Percentiles rank a stretch among this genome's conserved stretches.
phyloP scores from a whole-genome alignment of 2,113 vertebrate species.

The Kryptolebias marmoratus region DNA sequence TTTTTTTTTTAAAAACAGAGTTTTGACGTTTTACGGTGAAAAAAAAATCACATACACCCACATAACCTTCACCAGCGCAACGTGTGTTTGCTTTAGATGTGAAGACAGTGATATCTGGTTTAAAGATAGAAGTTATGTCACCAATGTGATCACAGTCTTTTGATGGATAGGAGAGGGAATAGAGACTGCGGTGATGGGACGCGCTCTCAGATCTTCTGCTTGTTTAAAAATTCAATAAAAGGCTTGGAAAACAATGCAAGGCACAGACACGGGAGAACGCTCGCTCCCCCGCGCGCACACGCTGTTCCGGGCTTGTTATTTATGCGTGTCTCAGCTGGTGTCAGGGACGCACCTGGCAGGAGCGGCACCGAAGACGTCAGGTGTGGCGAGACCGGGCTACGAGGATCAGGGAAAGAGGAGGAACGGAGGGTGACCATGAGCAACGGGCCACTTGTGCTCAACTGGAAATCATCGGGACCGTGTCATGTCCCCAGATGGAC shows the following conservation, averaged over 20 bases:
- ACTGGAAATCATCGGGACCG: slow-evolving; percentile 52
- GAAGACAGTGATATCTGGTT: slow-evolving; percentile 62
- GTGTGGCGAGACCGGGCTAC: slow-evolving; percentile 42
- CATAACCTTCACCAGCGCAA: slow-evolving; percentile 52
- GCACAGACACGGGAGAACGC: background rate
- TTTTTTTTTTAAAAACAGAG: slow-evolving; percentile 37
- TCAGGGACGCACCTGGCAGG: slow-evolving; percentile 50
- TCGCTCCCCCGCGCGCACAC: background rate
- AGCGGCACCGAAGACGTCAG: slow-evolving; percentile 50
- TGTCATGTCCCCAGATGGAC: slow-evolving; percentile 28
- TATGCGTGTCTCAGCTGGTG: slow-evolving; percentile 15
- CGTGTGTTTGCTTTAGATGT: slow-evolving; percentile 35
- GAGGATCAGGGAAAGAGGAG: background rate
- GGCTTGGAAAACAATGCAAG: slow-evolving; percentile 43
- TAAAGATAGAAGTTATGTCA: slow-evolving; percentile 50
- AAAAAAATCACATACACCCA: slow-evolving; percentile 24
- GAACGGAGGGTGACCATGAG: slow-evolving; percentile 16
- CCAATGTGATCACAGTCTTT: slow-evolving; percentile 54
- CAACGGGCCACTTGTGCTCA: slow-evolving; percentile 53
- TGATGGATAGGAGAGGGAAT: slow-evolving; percentile 41
- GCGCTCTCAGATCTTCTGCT: slow-evolving; percentile 50
- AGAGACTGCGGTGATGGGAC: slow-evolving; percentile 29
- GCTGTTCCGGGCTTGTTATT: background rate
- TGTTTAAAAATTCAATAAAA: slow-evolving; percentile 72
- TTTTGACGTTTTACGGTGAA: slow-evolving; percentile 51